Evolutionary conservation across 2,113 vertebrate genomes (phyloP).

Genomic region (Anser brachyrhynchus): DNA sequence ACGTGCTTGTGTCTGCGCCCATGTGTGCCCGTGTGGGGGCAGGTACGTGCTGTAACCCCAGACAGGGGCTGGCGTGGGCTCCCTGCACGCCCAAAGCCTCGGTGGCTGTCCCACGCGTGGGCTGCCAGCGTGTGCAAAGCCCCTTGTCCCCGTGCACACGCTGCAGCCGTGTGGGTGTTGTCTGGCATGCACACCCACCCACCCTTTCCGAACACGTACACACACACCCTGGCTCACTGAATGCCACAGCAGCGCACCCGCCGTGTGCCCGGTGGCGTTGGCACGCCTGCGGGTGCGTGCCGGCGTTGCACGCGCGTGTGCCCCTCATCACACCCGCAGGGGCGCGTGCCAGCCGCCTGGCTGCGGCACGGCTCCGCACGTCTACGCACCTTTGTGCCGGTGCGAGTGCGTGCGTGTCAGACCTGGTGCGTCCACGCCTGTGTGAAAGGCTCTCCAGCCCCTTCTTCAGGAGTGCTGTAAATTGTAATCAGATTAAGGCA

Average conservation of each 20-base stretch:
- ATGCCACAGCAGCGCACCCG: not conserved
- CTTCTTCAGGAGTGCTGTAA: constrained; percentile 82
- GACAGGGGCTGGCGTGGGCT: not conserved
- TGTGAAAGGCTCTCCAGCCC: constrained; percentile 72
- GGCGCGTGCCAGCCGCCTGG: rapidly evolving
- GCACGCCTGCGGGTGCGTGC: not conserved
- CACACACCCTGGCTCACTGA: not conserved
- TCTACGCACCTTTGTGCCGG: not conserved
- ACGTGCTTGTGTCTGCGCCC: not conserved
- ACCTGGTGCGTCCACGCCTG: not conserved
- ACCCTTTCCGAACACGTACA: not conserved
- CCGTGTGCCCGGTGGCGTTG: not conserved
- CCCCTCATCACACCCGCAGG: not conserved
- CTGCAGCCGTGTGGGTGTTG: not conserved
- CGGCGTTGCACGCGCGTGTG: not conserved
- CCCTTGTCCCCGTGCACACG: rapidly evolving
- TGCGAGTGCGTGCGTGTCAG: not conserved
- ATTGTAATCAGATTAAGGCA: constrained; percentile 99
- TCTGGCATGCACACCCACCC: not conserved
- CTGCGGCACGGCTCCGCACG: rapidly evolving
- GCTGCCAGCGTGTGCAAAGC: rapidly evolving
- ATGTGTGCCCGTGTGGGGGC: rapidly evolving
- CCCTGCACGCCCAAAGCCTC: rapidly evolving
- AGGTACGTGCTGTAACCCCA: rapidly evolving
- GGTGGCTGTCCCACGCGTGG: not conserved